Base-by-base conservation (phyloP, 2,797 vertebrate genomes). In the Fratercula arctica region DNA sequence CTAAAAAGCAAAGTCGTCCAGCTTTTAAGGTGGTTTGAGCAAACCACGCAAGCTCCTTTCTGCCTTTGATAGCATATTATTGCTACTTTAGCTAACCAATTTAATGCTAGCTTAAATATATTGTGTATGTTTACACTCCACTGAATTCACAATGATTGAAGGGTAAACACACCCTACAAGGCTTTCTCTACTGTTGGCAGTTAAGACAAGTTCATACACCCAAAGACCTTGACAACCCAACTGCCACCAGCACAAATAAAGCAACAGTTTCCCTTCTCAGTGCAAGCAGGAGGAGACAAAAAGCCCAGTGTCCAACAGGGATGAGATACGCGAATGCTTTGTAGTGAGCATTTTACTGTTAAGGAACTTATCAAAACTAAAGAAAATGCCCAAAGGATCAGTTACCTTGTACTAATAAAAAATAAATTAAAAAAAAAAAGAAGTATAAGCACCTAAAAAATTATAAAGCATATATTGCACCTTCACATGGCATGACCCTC, bases 61-160 rank as follows among this genome's bases (percentile, higher is more conserved):
- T 67, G 37, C 82, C 73, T 95, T 53, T 72, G 64, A 75, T 33
- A 75, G 73, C 31, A n/a, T 7, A 2, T 53, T 73, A 37, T 15
- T 64, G 64, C 56, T 51, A 70, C 53, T 83, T 46, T 57, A 93
- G 79, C 85, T 59, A 66, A 59, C 29, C 7, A 59, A 31, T 72
- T 60, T 78, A 94, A 96, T 87, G 64, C 85, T 23, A 66, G 79
- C 93, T 96, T 97, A 96, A 96, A 87, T 85, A 85, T 0, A 77
- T 10, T 28, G 66, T 24, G 39, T 46, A 12, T 95, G 76, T 91
- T 95, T 95, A 92, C 87, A 91, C 87, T 94, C 79, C 37, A 31
- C 45, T 69, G 87, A 85, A 15, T 54, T 74, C 68, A 45, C 9
- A 28, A 19, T 21, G 90, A 87, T 1, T 64, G 79, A 91, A 93